Evolutionary conservation across 2,888 invertebrate species (phyloP), one percentile per base, ranked within the genome.

Genomic region (Embidobia sp.): DNA sequence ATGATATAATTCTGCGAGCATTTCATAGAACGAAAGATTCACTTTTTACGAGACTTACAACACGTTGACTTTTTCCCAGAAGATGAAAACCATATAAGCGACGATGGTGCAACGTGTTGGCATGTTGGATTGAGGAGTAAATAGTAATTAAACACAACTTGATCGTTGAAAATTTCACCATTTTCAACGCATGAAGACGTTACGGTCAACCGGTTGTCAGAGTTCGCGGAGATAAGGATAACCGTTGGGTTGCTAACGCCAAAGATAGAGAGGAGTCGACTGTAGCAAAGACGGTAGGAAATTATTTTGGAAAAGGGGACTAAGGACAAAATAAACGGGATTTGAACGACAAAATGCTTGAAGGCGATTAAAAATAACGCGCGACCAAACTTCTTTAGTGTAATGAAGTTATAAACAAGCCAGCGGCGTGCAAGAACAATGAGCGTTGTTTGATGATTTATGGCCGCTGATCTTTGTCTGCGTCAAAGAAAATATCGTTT

Each of bases 161-260:
- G 8, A 29, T 22, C 55, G 53, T 55, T 72, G 55, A 26, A 64
- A 64, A 73, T 73, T 64, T 64, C 59, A 66, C 59, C 42, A 42
- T 49, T 49, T 42, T 35, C 15, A 72, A 37, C 31, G 18, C 55
- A 73, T 53, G 49, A 55, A 64, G 73, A 57, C 64, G 46, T 64
- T 33, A 57, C 4, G 31, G 37, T 59, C 46, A 67, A 74, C 74
- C 66, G 74, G 74, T 74, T 61, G 51, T 64, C 57, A 40, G 37
- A 51, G 64, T 61, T 61, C 31, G 59, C 19, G 8, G 37, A 51
- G 61, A 67, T 67, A 67, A 66, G 66, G 35, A 40, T 37, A 46
- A 57, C 73, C 51, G 66, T 64, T 59, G 66, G 66, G 49, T 51
- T 74, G n/a, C n/a, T n/a, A n/a, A n/a, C 13, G 22, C 35, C 53